Evolutionary conservation across 2,113 vertebrate species (phyloP).

Genomic region (Pagrus major): DNA sequence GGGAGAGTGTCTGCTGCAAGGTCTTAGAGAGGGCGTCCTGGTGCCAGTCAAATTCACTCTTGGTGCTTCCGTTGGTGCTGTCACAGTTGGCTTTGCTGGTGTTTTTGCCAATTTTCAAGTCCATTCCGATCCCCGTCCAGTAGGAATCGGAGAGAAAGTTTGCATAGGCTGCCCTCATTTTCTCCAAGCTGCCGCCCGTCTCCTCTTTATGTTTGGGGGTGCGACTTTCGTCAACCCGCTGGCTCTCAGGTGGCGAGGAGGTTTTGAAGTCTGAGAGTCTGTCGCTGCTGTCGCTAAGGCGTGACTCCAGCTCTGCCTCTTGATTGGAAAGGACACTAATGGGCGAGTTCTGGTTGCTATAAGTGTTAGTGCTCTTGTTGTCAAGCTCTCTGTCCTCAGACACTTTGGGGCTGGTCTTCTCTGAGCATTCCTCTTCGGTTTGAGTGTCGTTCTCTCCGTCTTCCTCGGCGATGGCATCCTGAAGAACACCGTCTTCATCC

Average conservation of each 20-base stretch:
- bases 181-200: conserved; percentile 92
- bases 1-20: conserved; percentile 92
- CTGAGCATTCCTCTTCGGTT: conserved; percentile 89
- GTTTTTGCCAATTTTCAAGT: conserved; percentile 90
- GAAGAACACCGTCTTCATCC: conserved; percentile 90
- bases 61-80: conserved; percentile 90
- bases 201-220: conserved; percentile 88
- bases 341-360: conserved; percentile 97
- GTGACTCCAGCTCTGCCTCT: conserved; percentile 93
- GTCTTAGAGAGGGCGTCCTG: conserved; percentile 97
- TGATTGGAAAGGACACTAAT: conserved; percentile 94
- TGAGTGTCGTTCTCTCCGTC: conserved; percentile 92
- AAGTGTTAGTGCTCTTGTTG: conserved; percentile 89
- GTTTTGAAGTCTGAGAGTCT: conserved; percentile 93
- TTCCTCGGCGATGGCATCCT: conserved; percentile 88
- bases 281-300: conserved; percentile 94
- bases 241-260: conserved; percentile 87
- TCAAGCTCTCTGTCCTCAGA: conserved; percentile 92
- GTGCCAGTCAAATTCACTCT: conserved; percentile 97
- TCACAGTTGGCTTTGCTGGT: conserved; percentile 92
- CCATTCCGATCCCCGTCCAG: conserved; percentile 94
- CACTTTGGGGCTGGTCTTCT: conserved; percentile 92
- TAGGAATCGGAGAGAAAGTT: conserved; percentile 98
- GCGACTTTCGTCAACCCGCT: conserved; percentile 81
- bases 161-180: conserved; percentile 98